Evolutionary conservation across 2,888 invertebrate species (phyloP).

Genomic region (Osedax frankpressi): DNA sequence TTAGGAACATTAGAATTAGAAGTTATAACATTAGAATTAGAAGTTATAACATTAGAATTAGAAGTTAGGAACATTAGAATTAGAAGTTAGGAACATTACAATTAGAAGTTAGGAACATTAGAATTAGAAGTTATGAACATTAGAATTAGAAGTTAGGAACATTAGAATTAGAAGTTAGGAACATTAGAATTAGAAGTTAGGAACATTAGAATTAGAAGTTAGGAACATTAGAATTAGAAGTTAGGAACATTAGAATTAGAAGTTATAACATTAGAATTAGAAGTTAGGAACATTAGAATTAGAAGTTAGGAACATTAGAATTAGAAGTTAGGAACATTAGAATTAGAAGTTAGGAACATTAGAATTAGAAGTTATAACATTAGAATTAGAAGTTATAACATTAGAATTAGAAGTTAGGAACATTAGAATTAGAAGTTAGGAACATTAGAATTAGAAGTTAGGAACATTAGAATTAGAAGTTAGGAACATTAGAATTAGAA

Average conservation of each 20-base stretch:
- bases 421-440: not conserved
- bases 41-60: not conserved
- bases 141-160: not conserved
- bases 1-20: no score
- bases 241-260: not conserved
- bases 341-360: not conserved
- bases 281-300: not conserved
- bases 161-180: not conserved
- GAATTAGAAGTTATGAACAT: not conserved
- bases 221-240: no score
- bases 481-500: not conserved
- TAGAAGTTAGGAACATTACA: not conserved
- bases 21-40: not conserved
- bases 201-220: not conserved
- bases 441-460: not conserved
- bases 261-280: not conserved
- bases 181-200: not conserved
- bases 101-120: not conserved
- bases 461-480: no score
- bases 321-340: not conserved
- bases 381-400: not conserved
- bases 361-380: not conserved
- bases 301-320: no score
- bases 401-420: not conserved
- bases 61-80: not conserved